Evolutionary conservation across 2,797 vertebrate genomes (phyloP).

Genomic region (Malacoctenus gilli): DNA sequence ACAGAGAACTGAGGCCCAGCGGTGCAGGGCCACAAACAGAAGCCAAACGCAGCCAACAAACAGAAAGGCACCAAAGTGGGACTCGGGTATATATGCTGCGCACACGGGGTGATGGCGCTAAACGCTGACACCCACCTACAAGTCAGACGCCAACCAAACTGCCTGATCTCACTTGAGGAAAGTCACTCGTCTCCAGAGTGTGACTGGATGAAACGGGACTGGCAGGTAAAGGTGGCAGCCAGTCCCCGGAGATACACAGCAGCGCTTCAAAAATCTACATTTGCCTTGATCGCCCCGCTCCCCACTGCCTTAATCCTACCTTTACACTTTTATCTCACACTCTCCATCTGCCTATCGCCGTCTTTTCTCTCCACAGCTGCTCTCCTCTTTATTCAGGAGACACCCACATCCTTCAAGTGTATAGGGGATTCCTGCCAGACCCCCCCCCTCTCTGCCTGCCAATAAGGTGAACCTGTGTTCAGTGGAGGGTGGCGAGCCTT

Average conservation of each 20-base stretch:
- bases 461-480: constrained; percentile 40
- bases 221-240: constrained; percentile 21
- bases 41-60: too few relatives aligned
- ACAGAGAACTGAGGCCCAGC: too few relatives aligned
- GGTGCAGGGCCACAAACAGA: too few relatives aligned
- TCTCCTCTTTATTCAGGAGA: constrained; percentile 35
- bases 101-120: neutral
- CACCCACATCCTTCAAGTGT: constrained; percentile 32
- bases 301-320: constrained; percentile 29
- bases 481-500: constrained; percentile 34
- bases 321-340: constrained; percentile 23
- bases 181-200: constrained; percentile 18
- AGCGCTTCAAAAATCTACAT: constrained; percentile 31
- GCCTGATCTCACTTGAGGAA: constrained; percentile 1
- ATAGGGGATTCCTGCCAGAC: constrained; percentile 38
- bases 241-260: constrained; percentile 31
- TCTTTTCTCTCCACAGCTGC: constrained; percentile 12
- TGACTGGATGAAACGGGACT: constrained; percentile 24
- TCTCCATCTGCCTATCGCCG: constrained; percentile 4
- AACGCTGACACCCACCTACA: neutral
- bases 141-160: neutral
- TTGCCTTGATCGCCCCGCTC: constrained; percentile 31
- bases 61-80: neutral
- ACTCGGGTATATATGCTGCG: neutral
- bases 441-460: constrained; percentile 41